These are phyloP conservation scores for Cryptomyrus ogoouensis DNA, from an alignment of 2,113 vertebrate genomes.

Conservation along the genomic window DNA sequence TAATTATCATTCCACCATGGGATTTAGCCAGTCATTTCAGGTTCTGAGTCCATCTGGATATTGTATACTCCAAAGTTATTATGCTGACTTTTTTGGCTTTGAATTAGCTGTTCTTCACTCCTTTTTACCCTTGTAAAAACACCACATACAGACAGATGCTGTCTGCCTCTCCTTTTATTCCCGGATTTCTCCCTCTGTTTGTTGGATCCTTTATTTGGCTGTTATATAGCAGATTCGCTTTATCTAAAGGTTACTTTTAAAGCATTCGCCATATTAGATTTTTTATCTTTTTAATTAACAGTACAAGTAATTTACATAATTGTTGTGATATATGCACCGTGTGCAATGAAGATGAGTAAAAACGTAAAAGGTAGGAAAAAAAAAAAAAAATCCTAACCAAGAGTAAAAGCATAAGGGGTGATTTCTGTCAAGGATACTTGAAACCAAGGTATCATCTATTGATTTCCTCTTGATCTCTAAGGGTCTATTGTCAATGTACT, in stretches of 20 bases:
- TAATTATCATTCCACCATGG: neutral
- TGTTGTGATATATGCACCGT: neutral
- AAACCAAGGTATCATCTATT: neutral
- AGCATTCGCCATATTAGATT: neutral
- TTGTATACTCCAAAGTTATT: neutral
- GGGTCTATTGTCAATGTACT: neutral
- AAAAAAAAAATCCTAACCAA: neutral
- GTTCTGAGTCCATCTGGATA: neutral
- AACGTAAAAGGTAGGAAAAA: neutral
- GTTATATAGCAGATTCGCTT: neutral
- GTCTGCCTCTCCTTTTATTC: neutral
- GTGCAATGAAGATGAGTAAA: neutral
- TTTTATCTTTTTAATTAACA: neutral
- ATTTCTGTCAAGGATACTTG: slow-evolving; percentile 8
- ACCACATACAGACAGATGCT: neutral
- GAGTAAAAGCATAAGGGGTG: neutral
- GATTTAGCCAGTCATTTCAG: neutral
- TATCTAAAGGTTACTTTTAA: neutral
- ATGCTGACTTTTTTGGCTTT: neutral
- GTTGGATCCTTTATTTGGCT: neutral
- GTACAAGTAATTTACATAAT: neutral
- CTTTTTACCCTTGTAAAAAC: neutral
- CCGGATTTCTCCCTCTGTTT: neutral
- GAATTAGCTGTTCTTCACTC: neutral
- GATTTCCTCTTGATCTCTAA: neutral